Evolutionary conservation across 2,113 vertebrate genomes (phyloP).

Genomic region (Emydura subglobosa): DNA sequence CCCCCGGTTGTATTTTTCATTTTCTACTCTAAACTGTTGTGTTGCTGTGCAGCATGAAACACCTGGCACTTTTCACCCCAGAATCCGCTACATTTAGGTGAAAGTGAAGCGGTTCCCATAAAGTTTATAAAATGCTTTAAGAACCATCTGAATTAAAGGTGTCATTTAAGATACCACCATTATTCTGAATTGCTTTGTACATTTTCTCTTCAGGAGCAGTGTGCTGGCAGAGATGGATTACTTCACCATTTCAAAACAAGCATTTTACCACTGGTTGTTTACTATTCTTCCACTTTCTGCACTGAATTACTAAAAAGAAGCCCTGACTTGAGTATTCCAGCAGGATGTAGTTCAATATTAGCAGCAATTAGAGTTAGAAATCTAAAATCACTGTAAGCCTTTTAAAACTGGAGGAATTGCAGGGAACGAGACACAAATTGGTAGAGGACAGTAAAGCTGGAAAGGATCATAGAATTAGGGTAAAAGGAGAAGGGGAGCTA

Average conservation of each 20-base stretch:
- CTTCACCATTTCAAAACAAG: background rate
- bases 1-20: background rate
- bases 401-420: background rate
- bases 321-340: background rate
- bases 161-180: background rate
- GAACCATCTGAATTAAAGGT: background rate
- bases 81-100: background rate
- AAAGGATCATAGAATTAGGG: background rate
- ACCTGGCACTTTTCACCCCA: background rate
- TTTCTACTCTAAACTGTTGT: background rate
- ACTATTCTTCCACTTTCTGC: conserved; percentile 16
- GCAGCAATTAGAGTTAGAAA: background rate
- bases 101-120: background rate
- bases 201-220: background rate
- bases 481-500: background rate
- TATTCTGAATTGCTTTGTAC: background rate
- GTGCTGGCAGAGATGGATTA: background rate
- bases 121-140: background rate
- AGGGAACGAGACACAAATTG: background rate
- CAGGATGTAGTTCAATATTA: background rate
- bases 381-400: background rate
- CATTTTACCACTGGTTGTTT: background rate
- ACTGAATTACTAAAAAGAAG: background rate
- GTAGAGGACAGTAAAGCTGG: background rate
- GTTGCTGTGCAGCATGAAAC: background rate